Base-by-base conservation (phyloP, 64 coral and sea anemone species). In the Cladopsammia gracilis region DNA sequence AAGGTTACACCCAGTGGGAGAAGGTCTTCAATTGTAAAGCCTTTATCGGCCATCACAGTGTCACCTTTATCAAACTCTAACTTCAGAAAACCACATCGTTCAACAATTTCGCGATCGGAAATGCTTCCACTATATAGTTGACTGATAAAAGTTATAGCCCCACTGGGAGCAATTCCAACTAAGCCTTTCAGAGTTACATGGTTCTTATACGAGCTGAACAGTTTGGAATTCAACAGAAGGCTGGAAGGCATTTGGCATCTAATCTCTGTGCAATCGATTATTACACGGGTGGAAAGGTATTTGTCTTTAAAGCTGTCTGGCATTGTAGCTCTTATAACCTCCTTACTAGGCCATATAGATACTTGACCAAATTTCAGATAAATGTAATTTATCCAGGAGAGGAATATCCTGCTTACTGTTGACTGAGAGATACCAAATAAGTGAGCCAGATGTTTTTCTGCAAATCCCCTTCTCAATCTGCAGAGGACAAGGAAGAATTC, bases 401-500 rank as follows among this genome's bases (percentile, higher is more conserved):
- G 19, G 68, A 82, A 69, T 18, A 82, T 79, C 23, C 65, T 56
- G 79, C 64, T 82, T 12, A 72, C 77, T 64, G 75, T 90, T 16
- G 89, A 24, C 64, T 90, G 89, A 10, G 89, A 90, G 15, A 90
- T 49, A 75, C 62, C 48, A 82, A 82, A 91, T 51, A 91, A 56
- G 43, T 91, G 77, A 19, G 76, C 64, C 23, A 72, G 49, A 57
- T 91, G 83, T 14, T 87, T 73, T 61, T 87, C 83, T 58, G 26
- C 58, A 76, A 80, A 93, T 25, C 75, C 92, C 53, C 52, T 88
- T 89, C 92, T 70, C 6, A 88, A 25, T 56, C 85, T 89, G 54
- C 85, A 94, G 64, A 94, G 78, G 4, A 88, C 85, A 52, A 94
- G 25, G 68, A 94, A 94, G 46, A 89, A 88, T 18, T 79, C 57